These are phyloP conservation scores for Ceyx cyanopectus DNA, from an alignment of 2,113 vertebrate genomes.

Conservation along the genomic window DNA sequence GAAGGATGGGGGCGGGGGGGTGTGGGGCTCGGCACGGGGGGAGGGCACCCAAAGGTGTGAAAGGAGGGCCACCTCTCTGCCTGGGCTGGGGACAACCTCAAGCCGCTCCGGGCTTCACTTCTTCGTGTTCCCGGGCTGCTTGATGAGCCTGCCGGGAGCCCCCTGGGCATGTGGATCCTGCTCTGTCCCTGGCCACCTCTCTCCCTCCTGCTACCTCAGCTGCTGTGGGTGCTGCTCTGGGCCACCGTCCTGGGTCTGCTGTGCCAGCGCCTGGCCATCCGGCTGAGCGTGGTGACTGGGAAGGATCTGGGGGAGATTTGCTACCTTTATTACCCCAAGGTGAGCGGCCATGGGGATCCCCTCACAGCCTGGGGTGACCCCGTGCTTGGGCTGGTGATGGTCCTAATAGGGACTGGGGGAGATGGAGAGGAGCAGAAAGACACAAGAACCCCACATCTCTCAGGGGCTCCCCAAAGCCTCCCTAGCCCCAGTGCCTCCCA, in stretches of 20 bases:
- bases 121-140: accelerated
- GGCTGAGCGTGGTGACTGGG: conserved; percentile 81
- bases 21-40: neutral
- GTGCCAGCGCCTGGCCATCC: conserved; percentile 81
- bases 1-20: neutral
- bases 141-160: neutral
- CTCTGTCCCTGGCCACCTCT: neutral
- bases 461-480: neutral
- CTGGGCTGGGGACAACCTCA: neutral
- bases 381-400: accelerated
- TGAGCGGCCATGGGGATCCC: conserved; percentile 8
- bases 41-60: neutral
- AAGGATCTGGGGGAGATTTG: conserved; percentile 79
- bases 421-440: neutral
- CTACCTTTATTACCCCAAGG: conserved; percentile 82
- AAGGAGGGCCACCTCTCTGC: neutral
- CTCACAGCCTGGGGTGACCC: neutral
- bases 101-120: neutral
- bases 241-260: conserved; percentile 79
- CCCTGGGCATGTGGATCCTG: accelerated
- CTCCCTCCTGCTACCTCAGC: conserved; percentile 35
- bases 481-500: accelerated
- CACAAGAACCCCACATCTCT: neutral
- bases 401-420: neutral
- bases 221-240: conserved; percentile 84